Evolutionary conservation across 2,797 vertebrate genomes (phyloP).

Genomic region (Lophius americanus): DNA sequence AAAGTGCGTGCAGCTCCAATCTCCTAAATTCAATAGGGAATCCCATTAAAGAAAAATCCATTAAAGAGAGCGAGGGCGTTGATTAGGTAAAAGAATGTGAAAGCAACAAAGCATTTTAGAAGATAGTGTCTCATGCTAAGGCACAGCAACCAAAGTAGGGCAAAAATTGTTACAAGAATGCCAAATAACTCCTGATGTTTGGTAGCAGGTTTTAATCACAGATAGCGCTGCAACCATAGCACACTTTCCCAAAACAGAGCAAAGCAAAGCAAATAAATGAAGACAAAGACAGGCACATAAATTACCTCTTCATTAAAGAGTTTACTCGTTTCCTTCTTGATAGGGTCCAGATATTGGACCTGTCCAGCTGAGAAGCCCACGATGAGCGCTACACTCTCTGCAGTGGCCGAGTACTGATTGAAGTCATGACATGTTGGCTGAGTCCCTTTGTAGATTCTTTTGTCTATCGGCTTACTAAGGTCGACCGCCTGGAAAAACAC

Average conservation of each 20-base stretch:
- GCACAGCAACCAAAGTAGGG: constrained; percentile 8
- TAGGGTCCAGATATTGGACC: constrained; percentile 91
- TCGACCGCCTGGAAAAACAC: constrained; percentile 85
- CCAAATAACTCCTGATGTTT: not conserved
- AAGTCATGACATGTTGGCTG: constrained; percentile 94
- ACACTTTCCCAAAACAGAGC: not conserved
- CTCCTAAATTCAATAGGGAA: constrained; percentile 32
- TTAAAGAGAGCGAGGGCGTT: constrained; percentile 15
- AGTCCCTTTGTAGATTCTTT: constrained; percentile 93
- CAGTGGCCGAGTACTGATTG: constrained; percentile 90
- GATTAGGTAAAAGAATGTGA: constrained; percentile 9
- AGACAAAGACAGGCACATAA: not conserved
- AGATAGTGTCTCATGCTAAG: not conserved
- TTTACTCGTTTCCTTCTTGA: constrained; percentile 93
- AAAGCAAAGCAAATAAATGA: not conserved
- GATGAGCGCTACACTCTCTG: constrained; percentile 89
- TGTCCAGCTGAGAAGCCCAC: constrained; percentile 92
- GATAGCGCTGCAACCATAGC: too few species aligned
- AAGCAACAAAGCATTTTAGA: not conserved
- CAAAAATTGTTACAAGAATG: not conserved
- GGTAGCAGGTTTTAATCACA: not conserved
- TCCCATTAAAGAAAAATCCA: constrained; percentile 31
- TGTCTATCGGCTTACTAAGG: constrained; percentile 92
- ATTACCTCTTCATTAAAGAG: constrained; percentile 93
- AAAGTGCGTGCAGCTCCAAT: not conserved